Base-by-base conservation (phyloP, 2,113 vertebrate species). In the Aptenodytes forsteri region DNA sequence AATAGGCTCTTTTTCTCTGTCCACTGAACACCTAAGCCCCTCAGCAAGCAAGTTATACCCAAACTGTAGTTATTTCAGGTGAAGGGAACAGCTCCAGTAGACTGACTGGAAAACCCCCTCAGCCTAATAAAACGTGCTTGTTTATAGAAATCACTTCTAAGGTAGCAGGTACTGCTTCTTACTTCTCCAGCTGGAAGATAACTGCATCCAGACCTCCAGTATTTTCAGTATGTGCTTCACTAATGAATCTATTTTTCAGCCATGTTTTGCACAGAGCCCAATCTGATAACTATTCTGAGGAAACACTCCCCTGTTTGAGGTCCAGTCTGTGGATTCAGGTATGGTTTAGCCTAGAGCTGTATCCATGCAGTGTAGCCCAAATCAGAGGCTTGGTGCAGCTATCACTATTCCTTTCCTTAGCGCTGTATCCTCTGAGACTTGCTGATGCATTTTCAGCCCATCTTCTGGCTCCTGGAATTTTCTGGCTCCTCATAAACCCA, bases 11-110 rank as follows among this genome's bases (percentile, higher is more conserved):
- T 62, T 46, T 86, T 34, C 21, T 66, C 30, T 85, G 32, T 26
- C 25, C 10, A 64, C 10, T 59, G 34, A 67, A 65, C 11, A 49
- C 0, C 1, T 49, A 73, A 61, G 21, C 2, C 3, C 3, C 7
- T 47, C n/a, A 54, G 16, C 6, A 58, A 83, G 13, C 8, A 86
- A 62, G 3, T 47, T 83, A 30, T 10, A 61, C 13, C 30, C 13
- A 80, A 66, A 40, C 7, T 30, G 27, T 9, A 22, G 3, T 40
- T 61, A 75, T n/a, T 73, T 49, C 65, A 84, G 27, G 4, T 54
- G 27, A 80, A 88, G 40, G 23, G 27, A 86, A 67, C 18, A 65
- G 13, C 38, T 93, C 42, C 19, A 55, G 16, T 5, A 54, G 38
- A 4, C 17, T 91, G 38, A 21, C 12, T 64, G 56, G 56, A 77